Conservation (phyloP, 2,113 vertebrate genomes). For the Thryonomys swinderianus region DNA sequence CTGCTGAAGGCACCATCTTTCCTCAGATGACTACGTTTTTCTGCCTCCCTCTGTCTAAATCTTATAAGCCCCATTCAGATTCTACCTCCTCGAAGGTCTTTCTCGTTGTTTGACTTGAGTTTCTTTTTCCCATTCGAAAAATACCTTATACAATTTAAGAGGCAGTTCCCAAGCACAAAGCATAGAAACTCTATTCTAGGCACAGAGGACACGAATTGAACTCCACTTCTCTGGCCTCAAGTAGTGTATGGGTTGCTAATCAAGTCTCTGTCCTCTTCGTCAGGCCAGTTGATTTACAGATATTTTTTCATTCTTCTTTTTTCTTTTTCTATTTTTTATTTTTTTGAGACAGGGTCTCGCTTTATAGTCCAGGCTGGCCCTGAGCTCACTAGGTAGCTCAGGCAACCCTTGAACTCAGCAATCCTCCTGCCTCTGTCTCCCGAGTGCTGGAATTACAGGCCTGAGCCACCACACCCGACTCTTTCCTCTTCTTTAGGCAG, state of each 20-base stretch:
- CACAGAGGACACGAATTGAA: not conserved
- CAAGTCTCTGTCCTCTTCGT: not conserved
- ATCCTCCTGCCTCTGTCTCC: too few species aligned
- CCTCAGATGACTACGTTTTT: not conserved
- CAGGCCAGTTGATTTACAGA: not conserved
- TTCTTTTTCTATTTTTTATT: too few species aligned
- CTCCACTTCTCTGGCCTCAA: not conserved
- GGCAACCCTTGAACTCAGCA: too few species aligned
- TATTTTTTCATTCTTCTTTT: not conserved
- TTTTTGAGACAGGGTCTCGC: too few species aligned
- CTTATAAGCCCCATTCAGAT: not conserved
- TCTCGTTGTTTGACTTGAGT: not conserved
- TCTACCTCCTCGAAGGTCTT: constrained; percentile 27
- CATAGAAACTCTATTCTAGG: not conserved
- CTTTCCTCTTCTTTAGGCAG: not conserved
- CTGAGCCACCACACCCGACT: too few species aligned
- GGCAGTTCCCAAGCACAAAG: not conserved
- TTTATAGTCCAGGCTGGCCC: too few species aligned
- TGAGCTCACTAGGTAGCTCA: too few species aligned
- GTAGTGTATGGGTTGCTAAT: not conserved
- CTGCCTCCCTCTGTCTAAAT: not conserved
- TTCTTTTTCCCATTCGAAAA: not conserved
- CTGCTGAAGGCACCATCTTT: not conserved
- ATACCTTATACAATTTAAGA: not conserved
- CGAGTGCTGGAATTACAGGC: too few species aligned